Evolutionary conservation across 2,113 vertebrate genomes (phyloP), one percentile per base, ranked within the genome.

Genomic region (Galemys pyrenaicus): DNA sequence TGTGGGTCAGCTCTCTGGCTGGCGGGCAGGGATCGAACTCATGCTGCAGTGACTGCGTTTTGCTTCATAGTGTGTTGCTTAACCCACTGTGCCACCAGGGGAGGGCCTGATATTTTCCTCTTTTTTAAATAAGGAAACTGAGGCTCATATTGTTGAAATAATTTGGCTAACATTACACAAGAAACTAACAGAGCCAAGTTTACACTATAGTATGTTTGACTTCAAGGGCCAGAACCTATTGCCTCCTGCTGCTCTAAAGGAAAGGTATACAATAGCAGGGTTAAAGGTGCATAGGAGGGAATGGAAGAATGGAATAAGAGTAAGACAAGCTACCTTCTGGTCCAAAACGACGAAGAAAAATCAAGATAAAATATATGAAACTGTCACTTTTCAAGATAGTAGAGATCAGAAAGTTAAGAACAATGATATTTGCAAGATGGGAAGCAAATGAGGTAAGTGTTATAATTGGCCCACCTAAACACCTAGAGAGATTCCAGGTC

Each of bases 101-200:
- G n/a, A n/a, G n/a, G n/a, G n/a, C n/a, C n/a, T n/a, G n/a, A n/a
- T n/a, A 20, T 80, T 84, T 87, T 6, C 8, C 6, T 87, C 30
- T 71, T 92, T 71, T 88, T 85, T 62, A 70, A 91, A 89, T 80
- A 86, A 81, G 17, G 9, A 94, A 92, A 82, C 49, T 58, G 30
- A 94, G 39, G 32, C 35, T 91, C 73, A 51, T 62, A 35, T 9
- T 74, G 56, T 83, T 82, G 67, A 92, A 94, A 78, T 85, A 78
- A 79, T 44, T 87, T 68, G 41, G 32, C 60, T 68, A 84, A 74
- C 26, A 62, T 71, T 46, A 60, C 30, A 26, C 10, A 46, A 88
- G 46, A n/a, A 93, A 78, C 68, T 56, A 22, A 71, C 28, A 81
- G 77, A 89, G 60, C 39, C 37, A 11, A 87, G 35, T 64, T 26